Conservation (phyloP, 2,888 invertebrate genomes). For the Conchocele bisecta region DNA sequence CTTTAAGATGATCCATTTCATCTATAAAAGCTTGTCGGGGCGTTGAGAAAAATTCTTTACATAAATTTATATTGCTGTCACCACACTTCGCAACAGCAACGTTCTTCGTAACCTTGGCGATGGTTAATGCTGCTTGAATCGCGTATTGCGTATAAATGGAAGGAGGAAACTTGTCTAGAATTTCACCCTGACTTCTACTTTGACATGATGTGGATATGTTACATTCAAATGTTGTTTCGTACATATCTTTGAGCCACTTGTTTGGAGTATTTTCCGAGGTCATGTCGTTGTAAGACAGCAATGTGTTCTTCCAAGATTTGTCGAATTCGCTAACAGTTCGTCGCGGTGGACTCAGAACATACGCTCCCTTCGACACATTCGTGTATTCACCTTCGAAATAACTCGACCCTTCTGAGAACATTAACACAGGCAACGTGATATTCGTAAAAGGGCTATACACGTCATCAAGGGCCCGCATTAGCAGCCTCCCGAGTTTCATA, state of each 20-base stretch:
- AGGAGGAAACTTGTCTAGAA: background rate
- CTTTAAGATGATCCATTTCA: conserved; percentile 1
- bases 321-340: conserved; percentile 11
- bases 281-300: background rate
- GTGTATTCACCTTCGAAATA: conserved; percentile 5
- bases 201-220: background rate
- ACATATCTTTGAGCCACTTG: conserved; percentile 27
- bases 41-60: conserved; percentile 12
- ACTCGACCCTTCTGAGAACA: conserved; percentile 36
- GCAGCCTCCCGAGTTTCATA: too few species aligned
- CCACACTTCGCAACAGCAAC: conserved; percentile 3
- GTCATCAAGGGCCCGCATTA: too few species aligned
- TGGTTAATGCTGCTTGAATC: conserved; percentile 31
- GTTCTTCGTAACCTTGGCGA: conserved; percentile 20
- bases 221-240: conserved; percentile 17
- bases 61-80: background rate
- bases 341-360: conserved; percentile 35
- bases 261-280: conserved; percentile 9
- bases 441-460: too few species aligned
- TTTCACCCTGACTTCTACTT: background rate
- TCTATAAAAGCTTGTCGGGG: conserved; percentile 20
- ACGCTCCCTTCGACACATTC: conserved; percentile 36
- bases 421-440: conserved; percentile 22
- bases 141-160: conserved; percentile 41
- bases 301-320: conserved; percentile 2